Evolutionary conservation across 23 tunicate species (phyloP).

Genomic region (Aplidium turbinatum): DNA sequence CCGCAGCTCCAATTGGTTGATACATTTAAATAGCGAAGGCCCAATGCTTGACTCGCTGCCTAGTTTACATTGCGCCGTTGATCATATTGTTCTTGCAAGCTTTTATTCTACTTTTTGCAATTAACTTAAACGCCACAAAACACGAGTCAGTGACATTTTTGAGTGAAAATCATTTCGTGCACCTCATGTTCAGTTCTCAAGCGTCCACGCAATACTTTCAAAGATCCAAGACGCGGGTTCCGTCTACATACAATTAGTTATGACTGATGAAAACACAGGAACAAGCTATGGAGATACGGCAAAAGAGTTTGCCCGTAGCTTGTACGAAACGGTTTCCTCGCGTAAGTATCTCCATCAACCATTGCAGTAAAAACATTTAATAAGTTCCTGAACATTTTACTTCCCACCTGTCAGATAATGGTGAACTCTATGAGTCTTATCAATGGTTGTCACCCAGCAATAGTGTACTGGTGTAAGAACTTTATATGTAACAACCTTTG

Average conservation of each 20-base stretch:
- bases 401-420: too few relatives aligned
- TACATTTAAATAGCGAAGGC: too few relatives aligned
- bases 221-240: constrained; percentile 26
- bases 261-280: constrained; percentile 68
- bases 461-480: too few relatives aligned
- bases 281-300: constrained; percentile 51
- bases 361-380: too few relatives aligned
- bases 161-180: neutral
- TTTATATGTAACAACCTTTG: too few relatives aligned
- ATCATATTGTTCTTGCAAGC: too few relatives aligned
- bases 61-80: too few relatives aligned
- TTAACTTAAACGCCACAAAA: constrained; percentile 2
- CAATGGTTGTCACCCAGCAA: too few relatives aligned
- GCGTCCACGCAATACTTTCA: constrained; percentile 34
- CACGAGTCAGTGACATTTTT: neutral
- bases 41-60: too few relatives aligned
- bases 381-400: too few relatives aligned
- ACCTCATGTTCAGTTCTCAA: constrained; percentile 9
- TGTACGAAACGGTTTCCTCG: constrained; percentile 5
- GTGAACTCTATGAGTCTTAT: neutral
- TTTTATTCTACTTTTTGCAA: neutral
- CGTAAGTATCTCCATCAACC: neutral
- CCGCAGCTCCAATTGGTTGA: too few relatives aligned
- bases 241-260: constrained; percentile 54
- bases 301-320: constrained; percentile 46